Conservation (phyloP, 2,797 vertebrate genomes). For the Ctenochaetus hawaiiensis region DNA sequence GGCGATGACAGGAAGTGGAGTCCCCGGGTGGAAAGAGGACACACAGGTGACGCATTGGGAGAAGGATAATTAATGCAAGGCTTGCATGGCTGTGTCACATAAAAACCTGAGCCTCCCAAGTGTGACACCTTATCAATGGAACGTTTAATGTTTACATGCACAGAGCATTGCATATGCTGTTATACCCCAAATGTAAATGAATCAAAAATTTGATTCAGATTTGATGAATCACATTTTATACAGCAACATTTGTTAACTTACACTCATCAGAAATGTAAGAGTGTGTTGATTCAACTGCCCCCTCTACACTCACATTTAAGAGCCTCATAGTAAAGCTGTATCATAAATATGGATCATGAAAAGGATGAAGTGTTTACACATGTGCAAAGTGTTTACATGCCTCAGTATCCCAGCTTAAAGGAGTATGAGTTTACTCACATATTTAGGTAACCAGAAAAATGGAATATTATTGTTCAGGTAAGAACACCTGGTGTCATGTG, state of each 20-base stretch:
- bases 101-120: slow-evolving; percentile 24
- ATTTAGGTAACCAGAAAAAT: not conserved
- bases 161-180: not conserved
- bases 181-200: not conserved
- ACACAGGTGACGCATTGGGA: slow-evolving; percentile 37
- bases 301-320: too few species aligned
- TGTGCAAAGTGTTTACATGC: not conserved
- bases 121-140: not conserved
- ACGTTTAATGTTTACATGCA: slow-evolving; percentile 2
- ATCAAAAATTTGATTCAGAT: not conserved
- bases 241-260: too few species aligned
- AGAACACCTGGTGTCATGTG: not conserved
- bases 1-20: slow-evolving; percentile 58
- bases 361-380: not conserved
- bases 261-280: not conserved
- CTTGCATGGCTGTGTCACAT: slow-evolving; percentile 9
- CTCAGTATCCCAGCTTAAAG: not conserved
- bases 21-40: slow-evolving; percentile 54
- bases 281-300: not conserved
- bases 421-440: not conserved
- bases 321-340: not conserved
- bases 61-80: slow-evolving; percentile 52
- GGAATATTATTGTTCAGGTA: not conserved
- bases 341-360: not conserved
- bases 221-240: not conserved